These are phyloP conservation scores for Oxytorus armatus DNA, from an alignment of 2,888 invertebrate species.

Conservation along the genomic window DNA sequence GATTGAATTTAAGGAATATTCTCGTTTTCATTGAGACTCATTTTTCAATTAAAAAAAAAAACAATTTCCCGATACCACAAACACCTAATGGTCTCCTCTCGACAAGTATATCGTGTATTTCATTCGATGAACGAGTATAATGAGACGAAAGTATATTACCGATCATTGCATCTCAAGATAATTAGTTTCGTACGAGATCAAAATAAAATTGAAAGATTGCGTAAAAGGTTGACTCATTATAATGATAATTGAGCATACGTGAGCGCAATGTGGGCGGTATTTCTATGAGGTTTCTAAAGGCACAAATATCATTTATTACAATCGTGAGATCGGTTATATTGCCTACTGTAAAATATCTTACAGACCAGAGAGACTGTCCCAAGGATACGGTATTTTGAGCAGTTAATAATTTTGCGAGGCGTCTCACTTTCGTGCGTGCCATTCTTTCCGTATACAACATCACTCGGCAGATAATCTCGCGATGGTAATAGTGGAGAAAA, in stretches of 20 bases:
- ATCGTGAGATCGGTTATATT: slow-evolving; percentile 8
- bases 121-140: too few relatives aligned
- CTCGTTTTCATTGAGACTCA: too few relatives aligned
- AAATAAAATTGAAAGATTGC: slow-evolving; percentile 7
- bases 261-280: slow-evolving; percentile 25
- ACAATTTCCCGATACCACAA: too few relatives aligned
- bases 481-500: not conserved
- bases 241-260: slow-evolving; percentile 8
- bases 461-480: not conserved
- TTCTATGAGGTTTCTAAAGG: slow-evolving; percentile 3
- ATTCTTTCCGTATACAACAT: not conserved
- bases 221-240: slow-evolving; percentile 42
- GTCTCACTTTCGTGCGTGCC: not conserved
- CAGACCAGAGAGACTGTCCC: not conserved
- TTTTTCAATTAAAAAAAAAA: too few relatives aligned
- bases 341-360: not conserved
- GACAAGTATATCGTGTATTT: too few relatives aligned
- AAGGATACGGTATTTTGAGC: slow-evolving; percentile 14
- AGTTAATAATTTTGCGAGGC: slow-evolving; percentile 8
- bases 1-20: too few relatives aligned
- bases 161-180: too few relatives aligned
- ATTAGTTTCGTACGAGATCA: not conserved
- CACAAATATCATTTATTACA: slow-evolving; percentile 38
- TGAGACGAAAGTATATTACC: too few relatives aligned
- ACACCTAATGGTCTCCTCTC: too few relatives aligned